Evolutionary conservation across 2,113 vertebrate genomes (phyloP).

Genomic region (Acanthisitta chloris): DNA sequence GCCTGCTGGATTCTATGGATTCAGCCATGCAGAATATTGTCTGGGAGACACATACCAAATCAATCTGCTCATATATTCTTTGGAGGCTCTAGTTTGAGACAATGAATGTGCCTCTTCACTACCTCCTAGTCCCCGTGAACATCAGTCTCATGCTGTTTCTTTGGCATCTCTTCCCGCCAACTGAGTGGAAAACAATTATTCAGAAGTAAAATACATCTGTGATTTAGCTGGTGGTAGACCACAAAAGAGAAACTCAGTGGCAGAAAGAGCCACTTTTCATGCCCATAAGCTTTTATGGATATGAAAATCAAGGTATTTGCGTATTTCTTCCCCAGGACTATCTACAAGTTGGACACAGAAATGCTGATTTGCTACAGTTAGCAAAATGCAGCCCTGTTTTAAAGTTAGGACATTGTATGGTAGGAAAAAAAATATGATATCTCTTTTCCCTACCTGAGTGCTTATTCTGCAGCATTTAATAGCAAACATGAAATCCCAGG

Average conservation of each 20-base stretch:
- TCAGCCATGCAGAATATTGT: neutral
- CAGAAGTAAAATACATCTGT: neutral
- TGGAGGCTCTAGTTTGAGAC: neutral
- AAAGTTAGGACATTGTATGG: neutral
- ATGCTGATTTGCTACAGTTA: neutral
- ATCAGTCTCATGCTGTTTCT: accelerated
- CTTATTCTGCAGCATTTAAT: neutral
- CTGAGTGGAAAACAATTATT: accelerated
- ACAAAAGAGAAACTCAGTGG: neutral
- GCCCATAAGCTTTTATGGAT: neutral
- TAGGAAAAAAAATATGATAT: neutral
- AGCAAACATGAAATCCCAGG: neutral
- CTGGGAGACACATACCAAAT: accelerated
- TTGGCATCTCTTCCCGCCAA: neutral
- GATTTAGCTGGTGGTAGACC: neutral
- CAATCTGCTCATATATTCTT: neutral
- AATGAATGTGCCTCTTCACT: neutral
- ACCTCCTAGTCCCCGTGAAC: accelerated
- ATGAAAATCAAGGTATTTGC: neutral
- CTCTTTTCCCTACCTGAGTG: neutral
- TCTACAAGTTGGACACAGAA: neutral
- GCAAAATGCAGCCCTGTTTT: neutral
- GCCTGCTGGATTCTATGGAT: neutral
- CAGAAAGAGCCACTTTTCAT: neutral
- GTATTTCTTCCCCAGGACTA: neutral